Base-by-base conservation (phyloP, 2,113 vertebrate species). In the Tetrax tetrax region DNA sequence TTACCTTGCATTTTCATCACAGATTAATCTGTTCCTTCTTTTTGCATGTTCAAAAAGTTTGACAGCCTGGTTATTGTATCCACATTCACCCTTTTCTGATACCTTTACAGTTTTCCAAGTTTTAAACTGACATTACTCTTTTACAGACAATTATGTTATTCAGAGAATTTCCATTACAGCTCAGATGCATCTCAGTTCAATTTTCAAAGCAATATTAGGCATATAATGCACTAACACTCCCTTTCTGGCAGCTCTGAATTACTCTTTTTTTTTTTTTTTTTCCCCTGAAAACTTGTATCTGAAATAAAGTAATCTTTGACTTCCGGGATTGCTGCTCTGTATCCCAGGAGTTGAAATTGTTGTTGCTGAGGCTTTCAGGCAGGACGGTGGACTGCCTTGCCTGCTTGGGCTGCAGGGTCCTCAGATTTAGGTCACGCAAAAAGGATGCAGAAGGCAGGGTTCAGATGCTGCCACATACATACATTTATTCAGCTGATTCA, bases 171-270 rank as follows among this genome's bases (percentile, higher is more conserved):
- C 25, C 15, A 5, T 78, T 78, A 22, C 18, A 54, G 27, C 10
- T 50, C 38, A 59, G 37, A 64, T 20, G 16, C 29, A 51, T 53
- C n/a, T 77, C 24, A 35, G 15, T 38, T 74, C 14, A 37, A 21
- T 50, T 81, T 85, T 85, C 50, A 56, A 50, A 69, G 22, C 23
- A 37, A 5, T 28, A 14, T 68, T 37, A 45, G 48, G 31, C 10
- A 29, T 25, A 10, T 24, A 54, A 50, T 56, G 22, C 31, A 22
- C 3, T 5, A 0, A 0, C 11, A 0, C 9, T 43, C 69, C 0
- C 8, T 50, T 74, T 56, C 22, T 29, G 35, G 14, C 6, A 35
- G 8, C 25, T 84, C 37, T 77, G 31, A 63, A 35, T 45, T 60
- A 12, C 4, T 59, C 2, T 28, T 48, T 48, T 48, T 76, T 35